phyloP scores from a whole-genome alignment of 2,888 invertebrate species.

The Teleiodes luculella region DNA sequence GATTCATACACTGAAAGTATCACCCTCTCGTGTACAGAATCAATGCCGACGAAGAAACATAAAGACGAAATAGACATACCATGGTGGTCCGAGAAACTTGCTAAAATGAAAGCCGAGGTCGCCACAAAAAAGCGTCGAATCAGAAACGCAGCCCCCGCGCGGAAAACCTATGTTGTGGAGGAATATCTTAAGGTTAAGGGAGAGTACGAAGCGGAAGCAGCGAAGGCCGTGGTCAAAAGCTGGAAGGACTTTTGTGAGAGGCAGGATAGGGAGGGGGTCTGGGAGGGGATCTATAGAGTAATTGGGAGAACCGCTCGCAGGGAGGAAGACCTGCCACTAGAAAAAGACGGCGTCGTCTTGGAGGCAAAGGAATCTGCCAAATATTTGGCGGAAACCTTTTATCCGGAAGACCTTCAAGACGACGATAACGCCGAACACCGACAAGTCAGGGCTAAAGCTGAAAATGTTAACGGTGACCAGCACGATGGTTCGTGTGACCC shows the following conservation, averaged over 20 bases:
- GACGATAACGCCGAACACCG: not conserved
- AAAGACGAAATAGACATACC: not conserved
- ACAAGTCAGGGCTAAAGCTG: not conserved
- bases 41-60: not conserved
- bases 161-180: not conserved
- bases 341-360: not conserved
- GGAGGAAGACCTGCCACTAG: not conserved
- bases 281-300: not conserved
- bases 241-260: not conserved
- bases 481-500: not conserved
- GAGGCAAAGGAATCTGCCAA: not conserved
- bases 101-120: not conserved
- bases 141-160: not conserved
- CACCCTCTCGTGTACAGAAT: not conserved
- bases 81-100: slow-evolving; percentile 10
- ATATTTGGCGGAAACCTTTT: not conserved
- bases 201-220: not conserved
- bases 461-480: too few species aligned
- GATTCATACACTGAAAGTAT: not conserved
- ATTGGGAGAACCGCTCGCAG: not conserved
- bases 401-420: not conserved
- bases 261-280: not conserved
- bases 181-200: not conserved
- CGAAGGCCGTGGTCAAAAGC: not conserved
- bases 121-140: not conserved